Conservation (phyloP, 2,113 vertebrate genomes). For the Polypterus senegalus region DNA sequence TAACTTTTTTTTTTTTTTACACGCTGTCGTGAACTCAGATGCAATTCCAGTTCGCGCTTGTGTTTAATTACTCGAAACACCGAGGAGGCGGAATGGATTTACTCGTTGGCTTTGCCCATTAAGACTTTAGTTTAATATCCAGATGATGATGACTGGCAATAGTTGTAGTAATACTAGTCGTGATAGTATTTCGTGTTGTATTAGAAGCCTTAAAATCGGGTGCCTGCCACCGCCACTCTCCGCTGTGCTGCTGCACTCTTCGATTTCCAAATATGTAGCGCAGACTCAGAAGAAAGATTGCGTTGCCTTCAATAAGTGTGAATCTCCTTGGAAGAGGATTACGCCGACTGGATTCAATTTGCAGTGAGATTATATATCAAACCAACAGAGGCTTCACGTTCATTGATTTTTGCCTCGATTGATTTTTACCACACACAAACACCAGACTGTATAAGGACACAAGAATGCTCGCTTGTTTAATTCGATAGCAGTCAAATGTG, state of each 20-base stretch:
- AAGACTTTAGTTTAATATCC: too few relatives aligned
- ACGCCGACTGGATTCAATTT: constrained; percentile 11
- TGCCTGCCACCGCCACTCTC: too few relatives aligned
- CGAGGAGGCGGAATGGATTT: too few relatives aligned
- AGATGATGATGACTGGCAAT: too few relatives aligned
- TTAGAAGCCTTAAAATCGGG: too few relatives aligned
- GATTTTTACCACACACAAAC: constrained; percentile 6
- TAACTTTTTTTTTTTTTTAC: too few relatives aligned
- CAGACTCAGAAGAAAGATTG: constrained; percentile 16
- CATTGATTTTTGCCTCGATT: constrained; percentile 7
- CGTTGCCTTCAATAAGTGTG: constrained; percentile 15
- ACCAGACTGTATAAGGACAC: constrained; percentile 1
- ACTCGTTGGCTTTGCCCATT: too few relatives aligned
- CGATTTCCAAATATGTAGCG: constrained; percentile 7
- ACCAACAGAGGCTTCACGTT: constrained; percentile 6
- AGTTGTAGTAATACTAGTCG: too few relatives aligned
- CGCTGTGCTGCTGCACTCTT: background rate
- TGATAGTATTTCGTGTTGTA: too few relatives aligned
- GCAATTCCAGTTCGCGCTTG: too few relatives aligned
- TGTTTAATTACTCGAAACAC: too few relatives aligned
- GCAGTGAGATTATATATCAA: constrained; percentile 16
- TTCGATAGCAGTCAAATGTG: constrained; percentile 4
- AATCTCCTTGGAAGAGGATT: constrained; percentile 11
- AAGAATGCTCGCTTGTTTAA: constrained; percentile 3
- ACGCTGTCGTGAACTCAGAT: too few relatives aligned